Percentiles rank a stretch among this genome's conserved stretches.
Conservation (phyloP, 2,113 vertebrate genomes). For the Zapus hudsonius region DNA sequence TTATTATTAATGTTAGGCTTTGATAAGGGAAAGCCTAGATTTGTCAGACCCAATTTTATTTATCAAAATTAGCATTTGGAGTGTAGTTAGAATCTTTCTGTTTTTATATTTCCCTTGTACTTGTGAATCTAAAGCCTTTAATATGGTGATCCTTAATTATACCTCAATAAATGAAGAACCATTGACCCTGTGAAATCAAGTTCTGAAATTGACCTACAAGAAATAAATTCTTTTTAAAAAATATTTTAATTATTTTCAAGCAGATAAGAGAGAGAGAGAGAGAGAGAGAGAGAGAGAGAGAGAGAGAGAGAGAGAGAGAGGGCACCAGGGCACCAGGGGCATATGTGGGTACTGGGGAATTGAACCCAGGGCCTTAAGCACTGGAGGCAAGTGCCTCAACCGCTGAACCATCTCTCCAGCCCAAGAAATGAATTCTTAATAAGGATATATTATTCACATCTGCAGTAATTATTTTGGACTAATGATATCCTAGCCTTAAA, state of each 20-base stretch:
- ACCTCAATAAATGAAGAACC: constrained; percentile 56
- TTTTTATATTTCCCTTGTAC: constrained; percentile 42
- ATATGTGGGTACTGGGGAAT: too few species aligned
- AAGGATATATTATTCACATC: constrained; percentile 58
- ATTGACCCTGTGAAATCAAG: constrained; percentile 68
- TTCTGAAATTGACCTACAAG: constrained; percentile 65
- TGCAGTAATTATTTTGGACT: constrained; percentile 57
- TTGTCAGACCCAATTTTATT: constrained; percentile 8
- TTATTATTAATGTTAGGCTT: constrained; percentile 11
- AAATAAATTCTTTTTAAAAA: constrained; percentile 69
- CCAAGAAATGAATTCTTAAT: constrained; percentile 64
- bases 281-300: too few species aligned
- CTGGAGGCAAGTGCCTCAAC: too few species aligned
- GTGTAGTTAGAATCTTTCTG: background rate
- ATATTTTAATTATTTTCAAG: too few species aligned
- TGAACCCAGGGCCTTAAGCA: too few species aligned
- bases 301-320: too few species aligned
- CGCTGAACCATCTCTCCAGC: too few species aligned
- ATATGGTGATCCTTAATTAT: constrained; percentile 51
- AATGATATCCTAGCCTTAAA: constrained; percentile 57
- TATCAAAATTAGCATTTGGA: constrained; percentile 35
- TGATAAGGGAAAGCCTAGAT: background rate
- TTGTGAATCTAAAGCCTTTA: constrained; percentile 55
- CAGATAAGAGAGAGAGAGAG: too few species aligned
- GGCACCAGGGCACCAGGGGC: too few species aligned